Percentiles rank a stretch among this genome's conserved stretches.
Evolutionary conservation across 92 coral and sea anemone genomes (phyloP).

Genomic region (Hydrozoanthus gracilis): DNA sequence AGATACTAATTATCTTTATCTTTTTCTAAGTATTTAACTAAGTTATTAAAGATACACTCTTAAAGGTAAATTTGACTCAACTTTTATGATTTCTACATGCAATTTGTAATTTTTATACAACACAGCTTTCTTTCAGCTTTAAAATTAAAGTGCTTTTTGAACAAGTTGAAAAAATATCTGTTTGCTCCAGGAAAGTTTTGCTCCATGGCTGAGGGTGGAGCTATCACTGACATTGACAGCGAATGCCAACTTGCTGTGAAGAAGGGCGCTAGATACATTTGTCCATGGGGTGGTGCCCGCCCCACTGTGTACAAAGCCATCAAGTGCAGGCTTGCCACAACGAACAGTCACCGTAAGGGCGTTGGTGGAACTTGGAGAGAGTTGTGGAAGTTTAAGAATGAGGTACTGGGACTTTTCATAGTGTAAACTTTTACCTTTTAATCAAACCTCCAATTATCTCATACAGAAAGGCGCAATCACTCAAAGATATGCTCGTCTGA

Average conservation of each 20-base stretch:
- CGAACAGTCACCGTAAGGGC: slow-evolving; percentile 49
- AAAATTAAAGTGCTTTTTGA: neutral
- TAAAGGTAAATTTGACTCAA: no score
- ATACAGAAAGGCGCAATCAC: no score
- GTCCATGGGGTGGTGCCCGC: slow-evolving; percentile 68
- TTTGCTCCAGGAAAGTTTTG: no score
- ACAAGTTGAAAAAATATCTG: neutral
- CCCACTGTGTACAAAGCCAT: slow-evolving; percentile 45
- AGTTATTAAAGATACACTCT: no score
- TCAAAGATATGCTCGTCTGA: no score
- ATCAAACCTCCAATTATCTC: no score
- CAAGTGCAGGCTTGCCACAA: slow-evolving; percentile 47
- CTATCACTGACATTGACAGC: neutral
- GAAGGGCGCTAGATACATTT: slow-evolving; percentile 70
- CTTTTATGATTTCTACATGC: no score
- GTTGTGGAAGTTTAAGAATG: neutral
- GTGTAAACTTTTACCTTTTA: no score
- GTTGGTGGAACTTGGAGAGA: slow-evolving; percentile 48
- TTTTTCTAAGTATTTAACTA: no score
- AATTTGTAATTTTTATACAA: no score
- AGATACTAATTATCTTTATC: no score
- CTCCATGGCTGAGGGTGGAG: slow-evolving; percentile 7
- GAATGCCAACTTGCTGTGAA: slow-evolving; percentile 46
- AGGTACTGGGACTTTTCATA: slow-evolving; percentile 1
- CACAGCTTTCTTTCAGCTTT: no score